Evolutionary conservation across 1,140 invertebrate species (phyloP).

Genomic region (Drosophila micromelanica): DNA sequence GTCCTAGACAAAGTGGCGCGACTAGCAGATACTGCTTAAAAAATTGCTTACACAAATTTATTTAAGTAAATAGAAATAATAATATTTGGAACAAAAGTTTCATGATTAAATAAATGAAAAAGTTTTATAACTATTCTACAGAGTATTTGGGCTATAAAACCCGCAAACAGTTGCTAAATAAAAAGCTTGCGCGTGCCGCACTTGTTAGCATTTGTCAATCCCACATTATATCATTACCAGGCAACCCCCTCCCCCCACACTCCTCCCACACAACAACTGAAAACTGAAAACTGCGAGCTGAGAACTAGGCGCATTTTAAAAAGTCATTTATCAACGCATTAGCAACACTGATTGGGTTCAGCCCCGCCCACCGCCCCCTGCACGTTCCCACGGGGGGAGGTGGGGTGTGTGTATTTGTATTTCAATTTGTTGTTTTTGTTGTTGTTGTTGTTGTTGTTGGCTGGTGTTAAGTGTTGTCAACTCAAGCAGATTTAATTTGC

Average conservation of each 20-base stretch:
- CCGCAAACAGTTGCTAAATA: background rate
- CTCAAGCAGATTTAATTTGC: constrained; percentile 83
- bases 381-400: background rate
- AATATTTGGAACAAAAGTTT: no score
- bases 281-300: constrained; percentile 6
- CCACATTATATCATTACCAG: constrained; percentile 13
- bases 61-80: no score
- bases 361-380: background rate
- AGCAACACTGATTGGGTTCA: constrained; percentile 72
- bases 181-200: constrained; percentile 30
- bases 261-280: background rate
- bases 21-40: constrained; percentile 4
- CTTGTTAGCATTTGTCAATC: constrained; percentile 52
- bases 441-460: background rate
- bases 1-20: background rate
- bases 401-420: background rate
- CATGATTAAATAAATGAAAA: no score
- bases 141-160: background rate
- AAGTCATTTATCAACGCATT: constrained; percentile 82
- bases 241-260: background rate
- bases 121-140: background rate
- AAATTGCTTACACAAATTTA: no score
- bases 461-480: constrained; percentile 78
- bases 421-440: background rate
- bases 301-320: constrained; percentile 62